Evolutionary conservation across 2,888 invertebrate species (phyloP), one percentile per base, ranked within the genome.

Genomic region (Eulithis prunata): DNA sequence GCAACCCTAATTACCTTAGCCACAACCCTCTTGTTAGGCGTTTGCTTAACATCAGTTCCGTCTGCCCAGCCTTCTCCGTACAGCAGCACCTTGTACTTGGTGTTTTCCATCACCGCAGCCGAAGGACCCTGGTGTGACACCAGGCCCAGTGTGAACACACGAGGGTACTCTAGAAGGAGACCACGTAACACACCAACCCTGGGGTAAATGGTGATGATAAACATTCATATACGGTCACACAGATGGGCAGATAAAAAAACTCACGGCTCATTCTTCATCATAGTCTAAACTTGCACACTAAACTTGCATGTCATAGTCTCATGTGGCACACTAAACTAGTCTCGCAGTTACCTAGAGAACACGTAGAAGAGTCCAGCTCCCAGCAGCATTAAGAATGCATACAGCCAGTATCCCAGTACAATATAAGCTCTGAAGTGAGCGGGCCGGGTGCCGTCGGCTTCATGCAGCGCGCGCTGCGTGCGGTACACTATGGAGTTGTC

Each of bases 401-500:
- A 5, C 0, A 87, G 49, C 53, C 41, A 53, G 62, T 78, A 84
- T 72, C 84, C 80, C 13, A 95, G 83, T 10, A 92, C 93, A n/a
- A 96, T 71, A 84, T 98, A 99, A 0, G 97, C 95, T 47, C 95
- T 94, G 84, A 97, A 94, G 87, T 98, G 98, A 7, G 94, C 94
- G 0, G 99, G 98, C 4, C 97, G 94, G 72, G 94, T 91, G 62
- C 96, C 94, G 0, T 95, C 94, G 1, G 90, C 85, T 51, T 96
- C 95, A 81, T 95, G 96, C 21, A 97, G 94, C 81, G 94, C 94
- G 58, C 97, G 94, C 85, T 99, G 98, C 0, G 97, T 95, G 55
- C 99, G 94, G 82, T 94, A 90, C n/a, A 96, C 95, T 0, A 99
- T 95, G 1, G 98, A 95, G 67, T 95, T 94, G 91, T 99, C 99